These are phyloP conservation scores for Trichosurus vulpecula DNA, from an alignment of 2,797 vertebrate species.

Conservation along the genomic window DNA sequence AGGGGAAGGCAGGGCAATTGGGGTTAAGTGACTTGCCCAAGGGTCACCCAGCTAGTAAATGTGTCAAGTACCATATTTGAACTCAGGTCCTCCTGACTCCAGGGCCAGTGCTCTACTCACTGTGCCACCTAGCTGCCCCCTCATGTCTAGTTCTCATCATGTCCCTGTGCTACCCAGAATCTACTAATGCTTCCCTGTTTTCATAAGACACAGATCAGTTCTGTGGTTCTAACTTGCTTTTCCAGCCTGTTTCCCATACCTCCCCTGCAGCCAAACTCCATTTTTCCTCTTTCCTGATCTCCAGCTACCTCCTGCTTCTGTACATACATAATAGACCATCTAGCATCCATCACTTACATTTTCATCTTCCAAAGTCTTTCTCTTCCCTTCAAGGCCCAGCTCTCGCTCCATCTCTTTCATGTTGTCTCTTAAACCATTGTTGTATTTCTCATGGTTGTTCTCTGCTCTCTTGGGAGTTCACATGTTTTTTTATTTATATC, in stretches of 20 bases:
- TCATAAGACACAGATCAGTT: background rate
- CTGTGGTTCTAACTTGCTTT: background rate
- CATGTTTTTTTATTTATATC: background rate
- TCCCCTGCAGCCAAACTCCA: background rate
- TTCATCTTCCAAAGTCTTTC: background rate
- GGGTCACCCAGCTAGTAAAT: too few species aligned
- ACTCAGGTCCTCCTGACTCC: too few species aligned
- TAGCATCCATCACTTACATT: background rate
- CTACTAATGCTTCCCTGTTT: background rate
- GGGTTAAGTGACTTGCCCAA: too few species aligned
- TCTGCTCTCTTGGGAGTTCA: background rate
- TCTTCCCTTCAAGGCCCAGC: background rate
- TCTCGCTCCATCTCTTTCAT: background rate
- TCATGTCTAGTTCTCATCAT: background rate
- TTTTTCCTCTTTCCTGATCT: background rate
- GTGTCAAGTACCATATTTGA: too few species aligned
- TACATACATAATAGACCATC: background rate
- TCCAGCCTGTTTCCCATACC: background rate
- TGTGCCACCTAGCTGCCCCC: too few species aligned
- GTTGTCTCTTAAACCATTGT: background rate
- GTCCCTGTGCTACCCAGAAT: background rate
- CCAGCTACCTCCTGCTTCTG: background rate
- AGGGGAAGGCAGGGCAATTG: too few species aligned
- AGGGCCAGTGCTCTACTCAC: too few species aligned
- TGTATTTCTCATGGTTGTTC: background rate